Conservation (phyloP, 2,888 invertebrate genomes). For the Erpobdella octoculata region DNA sequence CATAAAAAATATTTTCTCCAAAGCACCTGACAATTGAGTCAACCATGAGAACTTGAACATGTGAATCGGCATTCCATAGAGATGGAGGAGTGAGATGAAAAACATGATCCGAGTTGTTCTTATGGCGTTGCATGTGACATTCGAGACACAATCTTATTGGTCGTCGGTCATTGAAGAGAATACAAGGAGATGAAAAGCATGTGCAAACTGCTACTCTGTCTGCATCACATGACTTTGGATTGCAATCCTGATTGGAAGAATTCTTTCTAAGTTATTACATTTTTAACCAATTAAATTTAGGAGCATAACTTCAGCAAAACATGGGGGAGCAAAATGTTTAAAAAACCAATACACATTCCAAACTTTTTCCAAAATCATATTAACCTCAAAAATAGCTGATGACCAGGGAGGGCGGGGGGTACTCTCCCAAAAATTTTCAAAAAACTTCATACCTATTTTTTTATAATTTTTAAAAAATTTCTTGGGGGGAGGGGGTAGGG, state of each 20-base stretch:
- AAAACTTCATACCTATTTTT: too few relatives aligned
- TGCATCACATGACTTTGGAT: neutral
- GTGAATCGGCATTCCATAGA: conserved; percentile 80
- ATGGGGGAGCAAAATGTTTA: too few relatives aligned
- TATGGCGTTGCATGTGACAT: conserved; percentile 34
- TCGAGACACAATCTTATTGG: conserved; percentile 19
- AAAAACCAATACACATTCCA: too few relatives aligned
- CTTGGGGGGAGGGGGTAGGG: too few relatives aligned
- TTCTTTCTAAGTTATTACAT: neutral
- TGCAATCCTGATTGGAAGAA: neutral
- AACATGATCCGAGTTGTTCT: conserved; percentile 62
- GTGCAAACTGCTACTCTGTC: conserved; percentile 16
- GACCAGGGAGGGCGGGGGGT: too few relatives aligned
- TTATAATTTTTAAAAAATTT: too few relatives aligned
- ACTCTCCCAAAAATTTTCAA: too few relatives aligned
- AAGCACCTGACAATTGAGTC: conserved; percentile 83
- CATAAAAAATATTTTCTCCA: too few relatives aligned
- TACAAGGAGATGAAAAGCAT: conserved; percentile 17
- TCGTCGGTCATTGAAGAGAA: conserved; percentile 5
- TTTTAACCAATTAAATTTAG: neutral
- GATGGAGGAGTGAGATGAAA: conserved; percentile 77
- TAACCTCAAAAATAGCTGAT: too few relatives aligned
- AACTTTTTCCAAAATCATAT: too few relatives aligned
- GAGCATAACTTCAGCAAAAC: too few relatives aligned
- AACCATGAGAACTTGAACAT: conserved; percentile 84